Conservation (phyloP, 1,140 invertebrate species). For the Leucophenga varia region DNA sequence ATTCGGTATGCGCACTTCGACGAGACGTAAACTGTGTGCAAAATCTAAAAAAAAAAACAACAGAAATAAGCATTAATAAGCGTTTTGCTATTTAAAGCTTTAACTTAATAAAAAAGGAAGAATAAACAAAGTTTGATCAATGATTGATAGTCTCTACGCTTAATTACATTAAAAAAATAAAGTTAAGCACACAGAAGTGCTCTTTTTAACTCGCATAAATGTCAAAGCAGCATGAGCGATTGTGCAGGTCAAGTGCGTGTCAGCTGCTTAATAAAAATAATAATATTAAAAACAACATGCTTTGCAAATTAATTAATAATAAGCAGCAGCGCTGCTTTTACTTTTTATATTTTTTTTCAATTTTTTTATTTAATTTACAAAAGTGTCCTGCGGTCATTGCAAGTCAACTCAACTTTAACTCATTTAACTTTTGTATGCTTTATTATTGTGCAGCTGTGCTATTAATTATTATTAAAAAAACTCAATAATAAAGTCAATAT, state of each 20-base stretch:
- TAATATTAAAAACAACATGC: too few species aligned
- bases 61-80: constrained; percentile 10
- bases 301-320: too few species aligned
- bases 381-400: constrained; percentile 25
- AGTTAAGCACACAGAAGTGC: neutral
- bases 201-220: constrained; percentile 17
- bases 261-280: too few species aligned
- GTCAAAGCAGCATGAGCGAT: constrained; percentile 19
- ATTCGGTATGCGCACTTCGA: constrained; percentile 67
- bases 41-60: constrained; percentile 47
- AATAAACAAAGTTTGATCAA: constrained; percentile 41
- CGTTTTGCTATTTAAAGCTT: constrained; percentile 24
- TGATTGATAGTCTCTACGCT: too few species aligned
- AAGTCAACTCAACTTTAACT: too few species aligned
- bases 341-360: constrained; percentile 11
- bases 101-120: constrained; percentile 20
- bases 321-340: neutral
- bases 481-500: too few species aligned
- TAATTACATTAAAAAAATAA: too few species aligned
- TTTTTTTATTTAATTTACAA: constrained; percentile 42
- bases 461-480: too few species aligned
- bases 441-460: too few species aligned
- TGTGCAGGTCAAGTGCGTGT: too few species aligned
- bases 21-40: constrained; percentile 60
- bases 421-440: too few species aligned